These are phyloP conservation scores for Planococcus citri DNA, from an alignment of 1,140 invertebrate genomes.

Conservation along the genomic window DNA sequence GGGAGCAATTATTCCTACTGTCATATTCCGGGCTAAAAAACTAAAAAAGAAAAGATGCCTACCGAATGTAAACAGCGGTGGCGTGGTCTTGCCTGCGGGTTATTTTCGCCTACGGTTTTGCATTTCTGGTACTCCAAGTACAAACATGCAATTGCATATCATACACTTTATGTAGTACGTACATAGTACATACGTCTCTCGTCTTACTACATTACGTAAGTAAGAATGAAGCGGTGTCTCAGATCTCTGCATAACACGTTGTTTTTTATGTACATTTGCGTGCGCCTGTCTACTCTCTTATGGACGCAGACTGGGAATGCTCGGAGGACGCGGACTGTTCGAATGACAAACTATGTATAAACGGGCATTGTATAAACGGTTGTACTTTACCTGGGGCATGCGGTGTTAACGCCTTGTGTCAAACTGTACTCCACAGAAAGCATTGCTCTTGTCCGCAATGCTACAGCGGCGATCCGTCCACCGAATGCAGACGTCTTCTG, in stretches of 20 bases:
- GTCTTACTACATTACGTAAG: too few relatives aligned
- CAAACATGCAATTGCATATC: too few relatives aligned
- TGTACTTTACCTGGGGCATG: constrained; percentile 75
- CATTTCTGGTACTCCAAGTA: too few relatives aligned
- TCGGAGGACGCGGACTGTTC: constrained; percentile 79
- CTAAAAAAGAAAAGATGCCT: too few relatives aligned
- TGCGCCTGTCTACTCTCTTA: constrained; percentile 20
- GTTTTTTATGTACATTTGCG: too few relatives aligned
- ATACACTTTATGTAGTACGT: too few relatives aligned
- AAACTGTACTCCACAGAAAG: constrained; percentile 64
- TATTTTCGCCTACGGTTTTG: too few relatives aligned
- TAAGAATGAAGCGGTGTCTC: not conserved
- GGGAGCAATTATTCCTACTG: too few relatives aligned
- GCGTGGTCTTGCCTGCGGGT: too few relatives aligned
- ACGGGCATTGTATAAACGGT: constrained; percentile 73
- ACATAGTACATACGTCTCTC: too few relatives aligned
- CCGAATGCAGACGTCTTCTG: constrained; percentile 41
- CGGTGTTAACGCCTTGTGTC: constrained; percentile 76
- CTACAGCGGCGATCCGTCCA: constrained; percentile 63
- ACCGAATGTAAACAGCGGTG: too few relatives aligned
- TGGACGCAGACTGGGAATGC: constrained; percentile 67
- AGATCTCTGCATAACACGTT: not conserved
- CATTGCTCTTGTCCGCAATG: constrained; percentile 77
- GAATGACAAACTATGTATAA: constrained; percentile 78
- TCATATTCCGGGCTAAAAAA: too few relatives aligned